Base-by-base conservation (phyloP, 2,797 vertebrate genomes). In the Streptopelia turtur region DNA sequence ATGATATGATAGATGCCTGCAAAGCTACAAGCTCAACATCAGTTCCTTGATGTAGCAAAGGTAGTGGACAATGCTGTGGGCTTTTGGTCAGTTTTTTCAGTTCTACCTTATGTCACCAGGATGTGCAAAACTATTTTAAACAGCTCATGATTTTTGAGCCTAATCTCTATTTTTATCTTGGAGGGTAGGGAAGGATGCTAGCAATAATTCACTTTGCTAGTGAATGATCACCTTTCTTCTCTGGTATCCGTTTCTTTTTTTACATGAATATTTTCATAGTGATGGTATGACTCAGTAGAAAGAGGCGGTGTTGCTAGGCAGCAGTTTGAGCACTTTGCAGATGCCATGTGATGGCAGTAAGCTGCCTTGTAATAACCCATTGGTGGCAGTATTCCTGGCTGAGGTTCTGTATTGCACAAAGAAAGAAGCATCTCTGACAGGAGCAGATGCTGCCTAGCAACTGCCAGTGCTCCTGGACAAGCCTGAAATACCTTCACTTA, bases 241-340 rank as follows among this genome's bases (percentile, higher is more conserved):
- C 76, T 52, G 87, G 96, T 92, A 96, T 96, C 95, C 87, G 91
- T 89, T 97, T 94, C 94, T 93, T 97, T 96, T 96, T 95, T 96
- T 96, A 65, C 95, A 94, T 35, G 91, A 93, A 77, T 96, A 92
- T 97, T 96, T 95, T 96, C 89, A 66, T 81, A 91, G 95, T 72
- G 95, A 28, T 84, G 93, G 79, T 87, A 95, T 96, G 94, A 94
- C 93, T 97, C 95, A 97, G 95, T 94, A 80, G 92, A 93, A 95
- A 94, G 95, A 97, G 96, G 96, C 84, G 95, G 95, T 93, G 96
- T 97, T 97, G 96, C 96, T 97, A 97, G 96, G 96, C 95, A 96
- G 94, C 95, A 60, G 50, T 70, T 49, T 45, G 93, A 95, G 96
- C 93, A 39, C 96, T 95, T 64, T 93, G 94, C 96, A 91, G 96